Conservation (phyloP, 1,140 invertebrate species). For the Eubasilissa regina region DNA sequence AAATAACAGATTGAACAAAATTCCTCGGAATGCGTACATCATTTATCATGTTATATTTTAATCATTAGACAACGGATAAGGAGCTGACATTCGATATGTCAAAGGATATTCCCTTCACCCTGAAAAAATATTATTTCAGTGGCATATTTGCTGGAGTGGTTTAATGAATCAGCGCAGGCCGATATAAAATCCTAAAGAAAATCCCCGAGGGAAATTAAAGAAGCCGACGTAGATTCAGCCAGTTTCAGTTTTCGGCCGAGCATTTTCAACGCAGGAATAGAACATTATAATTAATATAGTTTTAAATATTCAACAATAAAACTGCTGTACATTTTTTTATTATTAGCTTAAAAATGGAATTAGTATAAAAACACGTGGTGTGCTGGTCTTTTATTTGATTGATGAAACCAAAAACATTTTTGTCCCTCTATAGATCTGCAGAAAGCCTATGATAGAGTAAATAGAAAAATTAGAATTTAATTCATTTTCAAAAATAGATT, state of each 20-base stretch:
- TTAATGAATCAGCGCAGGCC: constrained; percentile 35
- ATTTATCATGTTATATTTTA: constrained; percentile 18
- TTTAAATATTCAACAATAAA: constrained; percentile 16
- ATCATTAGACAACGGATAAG: constrained; percentile 9
- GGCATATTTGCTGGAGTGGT: constrained; percentile 1
- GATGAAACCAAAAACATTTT: too few species aligned
- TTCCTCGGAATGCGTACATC: neutral
- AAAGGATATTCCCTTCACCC: neutral
- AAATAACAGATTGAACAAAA: too few species aligned
- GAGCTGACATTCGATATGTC: constrained; percentile 31
- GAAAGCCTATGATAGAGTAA: too few species aligned
- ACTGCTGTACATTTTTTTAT: too few species aligned
- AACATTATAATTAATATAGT: neutral
- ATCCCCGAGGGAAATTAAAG: constrained; percentile 15
- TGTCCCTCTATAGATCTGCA: too few species aligned
- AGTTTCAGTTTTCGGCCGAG: neutral
- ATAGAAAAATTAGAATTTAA: too few species aligned
- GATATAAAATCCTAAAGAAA: neutral
- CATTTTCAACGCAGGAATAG: neutral
- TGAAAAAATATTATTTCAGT: constrained; percentile 33
- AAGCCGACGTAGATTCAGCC: neutral
- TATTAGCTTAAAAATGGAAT: too few species aligned
- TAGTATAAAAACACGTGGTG: too few species aligned
- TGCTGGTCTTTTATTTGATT: too few species aligned
- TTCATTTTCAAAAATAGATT: too few species aligned